Base-by-base conservation (phyloP, 2,888 invertebrate genomes). In the Acleris holmiana region DNA sequence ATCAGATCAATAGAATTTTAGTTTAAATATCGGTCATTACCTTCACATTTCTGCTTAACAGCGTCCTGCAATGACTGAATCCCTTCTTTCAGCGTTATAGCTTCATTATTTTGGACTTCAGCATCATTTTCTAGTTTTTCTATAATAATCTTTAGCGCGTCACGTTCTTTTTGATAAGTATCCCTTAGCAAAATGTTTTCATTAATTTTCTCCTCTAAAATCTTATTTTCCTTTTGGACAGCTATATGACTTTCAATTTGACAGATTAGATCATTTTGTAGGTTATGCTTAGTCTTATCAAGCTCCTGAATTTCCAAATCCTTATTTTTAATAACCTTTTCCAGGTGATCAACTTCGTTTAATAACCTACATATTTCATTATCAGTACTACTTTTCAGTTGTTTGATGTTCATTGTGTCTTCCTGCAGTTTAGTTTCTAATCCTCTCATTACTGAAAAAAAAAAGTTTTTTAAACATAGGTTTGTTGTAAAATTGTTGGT, bases 1-100 rank as follows among this genome's bases (percentile, higher is more conserved):
- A n/a, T n/a, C n/a, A n/a, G n/a, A n/a, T n/a, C n/a, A n/a, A n/a
- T n/a, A n/a, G n/a, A n/a, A n/a, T n/a, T n/a, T n/a, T 8, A 35
- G 1, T 13, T 35, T 35, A 13, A 35, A 21, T 25, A 47, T 21
- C 7, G 23, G 19, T 55, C 61, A 61, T 17, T 68, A 85, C 85
- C 81, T 69, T 76, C 68, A 58, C 64, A 67, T 69, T 78, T 82
- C 8, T 74, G 73, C 55, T 76, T 72, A 55, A 79, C 56, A 18
- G 68, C 69, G 66, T 76, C 76, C 17, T 69, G 67, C 51, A 71
- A 61, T 18, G 35, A 41, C 19, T 64, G 51, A 41, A 59, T 58
- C 35, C 59, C 64, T 29, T 53, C 48, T 17, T 19, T 18, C 56
- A 62, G n/a, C 48, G 40, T 29, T 13, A 15, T 53, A 10, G 72